These are phyloP conservation scores for Metopolophium dirhodum DNA, from an alignment of 1,140 invertebrate genomes.

Conservation along the genomic window DNA sequence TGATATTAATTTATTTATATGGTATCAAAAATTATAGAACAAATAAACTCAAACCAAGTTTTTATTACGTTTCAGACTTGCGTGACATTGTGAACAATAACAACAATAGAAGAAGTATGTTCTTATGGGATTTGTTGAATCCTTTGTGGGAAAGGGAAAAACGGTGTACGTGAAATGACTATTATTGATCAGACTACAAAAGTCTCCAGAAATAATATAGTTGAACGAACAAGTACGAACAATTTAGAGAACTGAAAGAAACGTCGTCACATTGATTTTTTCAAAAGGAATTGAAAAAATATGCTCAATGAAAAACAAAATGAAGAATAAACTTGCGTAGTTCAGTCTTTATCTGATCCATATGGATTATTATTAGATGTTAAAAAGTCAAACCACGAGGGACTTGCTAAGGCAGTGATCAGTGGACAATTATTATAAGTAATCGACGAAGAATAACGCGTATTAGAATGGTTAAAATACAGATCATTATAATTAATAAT, in stretches of 20 bases:
- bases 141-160: background rate
- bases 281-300: background rate
- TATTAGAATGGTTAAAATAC: background rate
- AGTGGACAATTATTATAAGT: background rate
- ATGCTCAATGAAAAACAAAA: background rate
- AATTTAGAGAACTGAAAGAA: background rate
- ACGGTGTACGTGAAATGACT: background rate
- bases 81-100: background rate
- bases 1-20: background rate
- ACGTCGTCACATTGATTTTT: background rate
- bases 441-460: background rate
- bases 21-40: background rate
- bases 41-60: background rate
- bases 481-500: background rate
- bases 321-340: background rate
- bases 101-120: conserved; percentile 8
- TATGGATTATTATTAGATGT: background rate
- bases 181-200: background rate
- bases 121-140: background rate
- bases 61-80: background rate
- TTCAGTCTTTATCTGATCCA: background rate
- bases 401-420: too few relatives aligned
- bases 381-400: background rate
- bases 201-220: background rate
- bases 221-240: background rate